Evolutionary conservation across 2,113 vertebrate species (phyloP).

Genomic region (Pipa parva): DNA sequence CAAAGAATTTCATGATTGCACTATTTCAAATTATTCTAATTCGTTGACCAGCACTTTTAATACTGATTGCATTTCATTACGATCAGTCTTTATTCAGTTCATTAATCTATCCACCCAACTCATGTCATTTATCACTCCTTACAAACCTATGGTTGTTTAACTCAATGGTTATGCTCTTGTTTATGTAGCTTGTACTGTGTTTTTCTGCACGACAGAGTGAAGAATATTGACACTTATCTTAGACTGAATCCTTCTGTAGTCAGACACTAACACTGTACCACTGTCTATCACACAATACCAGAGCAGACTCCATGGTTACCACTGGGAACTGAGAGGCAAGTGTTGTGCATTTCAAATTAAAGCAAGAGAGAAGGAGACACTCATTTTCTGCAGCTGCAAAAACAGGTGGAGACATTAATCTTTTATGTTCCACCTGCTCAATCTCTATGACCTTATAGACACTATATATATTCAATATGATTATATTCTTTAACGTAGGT

Average conservation of each 20-base stretch:
- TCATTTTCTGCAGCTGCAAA: slow-evolving; percentile 30
- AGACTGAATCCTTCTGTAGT: slow-evolving; percentile 15
- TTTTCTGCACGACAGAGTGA: too few species aligned
- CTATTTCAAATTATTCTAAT: too few species aligned
- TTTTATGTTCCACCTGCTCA: background rate
- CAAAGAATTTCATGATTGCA: too few species aligned
- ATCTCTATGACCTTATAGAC: background rate
- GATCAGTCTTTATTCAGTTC: background rate
- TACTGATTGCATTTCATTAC: background rate
- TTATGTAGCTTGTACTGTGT: too few species aligned
- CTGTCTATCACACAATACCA: slow-evolving; percentile 30
- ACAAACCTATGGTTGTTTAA: background rate
- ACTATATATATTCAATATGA: too few species aligned
- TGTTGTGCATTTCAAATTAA: slow-evolving; percentile 29
- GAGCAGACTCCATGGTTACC: slow-evolving; percentile 30
- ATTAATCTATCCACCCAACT: background rate
- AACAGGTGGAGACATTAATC: slow-evolving; percentile 26
- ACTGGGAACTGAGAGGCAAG: slow-evolving; percentile 14
- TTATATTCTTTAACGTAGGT: too few species aligned
- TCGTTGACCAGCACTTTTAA: too few species aligned
- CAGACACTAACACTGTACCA: slow-evolving; percentile 13
- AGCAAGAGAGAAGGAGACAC: slow-evolving; percentile 3
- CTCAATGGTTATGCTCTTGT: background rate
- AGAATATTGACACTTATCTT: slow-evolving; percentile 11
- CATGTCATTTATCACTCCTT: background rate